Evolutionary conservation across 2,888 invertebrate genomes (phyloP).

Genomic region (Leptinotarsa tumamoca): DNA sequence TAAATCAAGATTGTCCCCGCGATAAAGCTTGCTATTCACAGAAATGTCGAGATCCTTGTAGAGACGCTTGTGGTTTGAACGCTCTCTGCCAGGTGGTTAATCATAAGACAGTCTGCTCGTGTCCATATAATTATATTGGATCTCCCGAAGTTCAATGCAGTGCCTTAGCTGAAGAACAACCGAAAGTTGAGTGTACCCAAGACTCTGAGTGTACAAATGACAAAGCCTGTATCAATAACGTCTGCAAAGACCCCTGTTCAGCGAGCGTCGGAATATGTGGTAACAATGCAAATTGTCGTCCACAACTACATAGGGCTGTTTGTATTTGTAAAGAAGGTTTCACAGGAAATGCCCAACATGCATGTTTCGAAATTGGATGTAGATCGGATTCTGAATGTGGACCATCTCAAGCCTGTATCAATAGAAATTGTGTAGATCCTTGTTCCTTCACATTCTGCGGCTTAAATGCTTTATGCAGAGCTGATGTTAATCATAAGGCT

Average conservation of each 20-base stretch:
- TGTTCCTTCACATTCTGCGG: constrained; percentile 87
- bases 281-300: constrained; percentile 81
- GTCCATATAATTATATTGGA: constrained; percentile 83
- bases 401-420: constrained; percentile 83
- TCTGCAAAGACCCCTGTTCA: constrained; percentile 81
- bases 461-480: constrained; percentile 79
- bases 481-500: constrained; percentile 82
- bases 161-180: constrained; percentile 65
- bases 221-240: constrained; percentile 82
- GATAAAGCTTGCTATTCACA: constrained; percentile 84
- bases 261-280: constrained; percentile 77
- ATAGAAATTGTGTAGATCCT: constrained; percentile 83
- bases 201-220: constrained; percentile 86
- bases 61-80: constrained; percentile 85
- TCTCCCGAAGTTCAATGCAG: constrained; percentile 82
- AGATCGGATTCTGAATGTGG: constrained; percentile 88
- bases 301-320: constrained; percentile 82
- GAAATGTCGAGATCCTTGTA: constrained; percentile 86
- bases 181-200: constrained; percentile 80
- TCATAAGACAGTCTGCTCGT: constrained; percentile 86
- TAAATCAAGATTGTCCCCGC: constrained; percentile 88
- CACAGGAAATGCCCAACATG: constrained; percentile 84
- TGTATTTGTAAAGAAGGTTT: constrained; percentile 86
- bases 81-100: constrained; percentile 84
- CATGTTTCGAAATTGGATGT: constrained; percentile 86